phyloP scores from a whole-genome alignment of 2,113 vertebrate species.

The Neotoma lepida region DNA sequence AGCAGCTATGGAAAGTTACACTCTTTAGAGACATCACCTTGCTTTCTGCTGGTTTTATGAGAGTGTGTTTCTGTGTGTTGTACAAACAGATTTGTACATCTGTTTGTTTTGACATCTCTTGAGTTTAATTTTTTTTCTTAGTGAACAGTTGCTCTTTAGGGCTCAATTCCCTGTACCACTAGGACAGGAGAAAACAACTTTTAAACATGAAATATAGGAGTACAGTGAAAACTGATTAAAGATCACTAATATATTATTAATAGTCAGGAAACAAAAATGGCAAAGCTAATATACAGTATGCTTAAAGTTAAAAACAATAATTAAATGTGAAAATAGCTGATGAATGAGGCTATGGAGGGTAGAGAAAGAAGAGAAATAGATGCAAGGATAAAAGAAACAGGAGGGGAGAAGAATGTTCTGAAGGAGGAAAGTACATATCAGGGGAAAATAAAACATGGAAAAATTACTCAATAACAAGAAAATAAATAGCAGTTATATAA shows the following conservation, averaged over 20 bases:
- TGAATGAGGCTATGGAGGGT: neutral
- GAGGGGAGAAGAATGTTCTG: neutral
- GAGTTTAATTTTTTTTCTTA: neutral
- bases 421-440: neutral
- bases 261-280: neutral
- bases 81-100: neutral
- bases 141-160: neutral
- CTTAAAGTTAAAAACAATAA: neutral
- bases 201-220: neutral
- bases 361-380: neutral
- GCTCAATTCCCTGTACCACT: no score
- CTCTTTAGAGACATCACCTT: neutral
- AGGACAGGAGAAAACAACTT: neutral
- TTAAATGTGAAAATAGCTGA: neutral
- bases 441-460: neutral
- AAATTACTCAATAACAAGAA: neutral
- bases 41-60: neutral
- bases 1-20: neutral
- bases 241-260: neutral
- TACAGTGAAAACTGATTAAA: neutral
- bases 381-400: no score
- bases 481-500: neutral
- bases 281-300: neutral
- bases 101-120: neutral
- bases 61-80: neutral